phyloP scores from a whole-genome alignment of 2,888 invertebrate genomes.

The Belgica antarctica region DNA sequence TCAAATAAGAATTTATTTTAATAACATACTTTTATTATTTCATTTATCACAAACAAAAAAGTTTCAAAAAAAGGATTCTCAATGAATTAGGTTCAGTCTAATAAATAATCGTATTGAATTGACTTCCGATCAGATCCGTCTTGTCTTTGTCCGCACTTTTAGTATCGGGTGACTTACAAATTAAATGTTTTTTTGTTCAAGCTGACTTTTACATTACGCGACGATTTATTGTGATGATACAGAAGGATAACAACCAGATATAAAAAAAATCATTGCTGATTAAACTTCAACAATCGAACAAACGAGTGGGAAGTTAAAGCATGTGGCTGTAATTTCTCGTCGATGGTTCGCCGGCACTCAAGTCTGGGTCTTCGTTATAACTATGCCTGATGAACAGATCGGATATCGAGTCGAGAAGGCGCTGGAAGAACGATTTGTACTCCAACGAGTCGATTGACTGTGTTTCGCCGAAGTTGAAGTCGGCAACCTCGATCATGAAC shows the following conservation, averaged over 20 bases:
- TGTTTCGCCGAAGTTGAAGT: constrained; percentile 81
- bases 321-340: constrained; percentile 22
- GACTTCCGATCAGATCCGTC: no score
- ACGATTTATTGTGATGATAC: background rate
- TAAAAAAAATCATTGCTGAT: background rate
- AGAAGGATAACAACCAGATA: background rate
- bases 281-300: background rate
- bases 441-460: constrained; percentile 71
- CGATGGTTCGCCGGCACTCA: background rate
- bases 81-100: no score
- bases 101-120: no score
- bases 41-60: no score
- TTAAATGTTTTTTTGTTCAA: no score
- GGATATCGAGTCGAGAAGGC: constrained; percentile 73
- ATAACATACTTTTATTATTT: no score
- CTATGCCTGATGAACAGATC: constrained; percentile 57
- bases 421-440: constrained; percentile 81
- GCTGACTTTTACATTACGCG: no score
- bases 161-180: no score
- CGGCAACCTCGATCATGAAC: constrained; percentile 74
- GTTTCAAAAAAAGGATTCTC: no score
- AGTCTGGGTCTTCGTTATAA: background rate
- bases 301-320: no score
- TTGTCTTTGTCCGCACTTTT: no score
- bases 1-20: no score